These are phyloP conservation scores for Hephaestus fuliginosus DNA, from an alignment of 2,797 vertebrate genomes.

Conservation along the genomic window DNA sequence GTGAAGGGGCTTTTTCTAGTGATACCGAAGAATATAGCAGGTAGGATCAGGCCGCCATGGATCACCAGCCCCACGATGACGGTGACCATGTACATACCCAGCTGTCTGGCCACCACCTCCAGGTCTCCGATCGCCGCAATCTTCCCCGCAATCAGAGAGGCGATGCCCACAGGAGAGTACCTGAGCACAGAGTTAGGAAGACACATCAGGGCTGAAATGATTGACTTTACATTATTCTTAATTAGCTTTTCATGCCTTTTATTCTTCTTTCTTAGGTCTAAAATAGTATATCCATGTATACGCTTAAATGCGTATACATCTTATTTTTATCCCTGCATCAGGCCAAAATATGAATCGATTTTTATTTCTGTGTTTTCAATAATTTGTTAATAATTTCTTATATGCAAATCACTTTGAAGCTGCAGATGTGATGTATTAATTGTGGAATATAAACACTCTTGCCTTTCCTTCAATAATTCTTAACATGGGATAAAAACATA, in stretches of 20 bases:
- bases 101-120: constrained; percentile 87
- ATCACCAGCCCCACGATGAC: constrained; percentile 89
- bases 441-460: constrained; percentile 1
- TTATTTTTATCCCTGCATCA: background rate
- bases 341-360: background rate
- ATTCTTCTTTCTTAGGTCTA: background rate
- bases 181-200: constrained; percentile 63
- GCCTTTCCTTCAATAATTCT: background rate
- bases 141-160: constrained; percentile 90
- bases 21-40: constrained; percentile 87
- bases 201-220: background rate
- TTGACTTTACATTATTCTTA: background rate
- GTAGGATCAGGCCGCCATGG: constrained; percentile 88
- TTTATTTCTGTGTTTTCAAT: background rate
- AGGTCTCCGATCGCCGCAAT: constrained; percentile 89
- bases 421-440: background rate
- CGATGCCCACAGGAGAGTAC: constrained; percentile 90
- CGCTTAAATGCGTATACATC: background rate
- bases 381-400: background rate
- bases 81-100: constrained; percentile 92
- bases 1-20: constrained; percentile 88
- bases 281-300: background rate
- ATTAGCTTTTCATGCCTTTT: background rate
- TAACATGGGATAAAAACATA: background rate
- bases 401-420: no score